Base-by-base conservation (phyloP, 2,113 vertebrate genomes). In the Carassius carassius region DNA sequence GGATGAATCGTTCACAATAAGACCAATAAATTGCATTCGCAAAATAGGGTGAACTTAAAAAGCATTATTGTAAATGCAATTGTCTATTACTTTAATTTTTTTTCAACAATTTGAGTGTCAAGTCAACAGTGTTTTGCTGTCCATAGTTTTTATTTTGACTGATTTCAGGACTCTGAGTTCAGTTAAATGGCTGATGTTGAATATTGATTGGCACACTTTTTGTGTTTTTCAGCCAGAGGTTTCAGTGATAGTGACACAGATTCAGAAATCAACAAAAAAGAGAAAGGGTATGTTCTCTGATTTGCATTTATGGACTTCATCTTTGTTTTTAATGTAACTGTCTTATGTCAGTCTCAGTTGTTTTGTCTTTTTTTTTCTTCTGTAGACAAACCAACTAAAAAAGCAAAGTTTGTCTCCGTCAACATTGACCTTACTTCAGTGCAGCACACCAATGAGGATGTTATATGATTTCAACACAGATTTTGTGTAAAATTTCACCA, bases 381-480 rank as follows among this genome's bases (percentile, higher is more conserved):
- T 9, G 0, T 86, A 94, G 93, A 78, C 32, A 82, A 86, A 73
- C 29, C 77, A 13, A 63, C 2, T 5, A 84, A 14, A 16, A 90
- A 91, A 81, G 88, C 60, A 14, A 83, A 89, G 25, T 14, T 87
- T 5, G 80, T 60, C 7, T 69, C 89, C 2, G 17, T 88, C 5
- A 88, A 91, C 87, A 63, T 85, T n/a, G 91, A 87, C 67, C n/a
- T 90, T 58, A 84, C 92, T 8, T 51, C 90, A 32, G 70, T 60
- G 1, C 78, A 74, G 11, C 81, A 91, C 73, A 91, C 94, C 74
- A 54, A 4, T n/a, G 90, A 94, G 0, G 94, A 96, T 58, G 91
- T 94, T 94, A 23, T 98, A 98, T 0, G 94, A 98, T 90, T 99
- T 99, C 90, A 96, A 94, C 88, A 95, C 92, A 23, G 96, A 98